Evolutionary conservation across 1,140 invertebrate genomes (phyloP).

Genomic region (Rhopalosiphum padi): DNA sequence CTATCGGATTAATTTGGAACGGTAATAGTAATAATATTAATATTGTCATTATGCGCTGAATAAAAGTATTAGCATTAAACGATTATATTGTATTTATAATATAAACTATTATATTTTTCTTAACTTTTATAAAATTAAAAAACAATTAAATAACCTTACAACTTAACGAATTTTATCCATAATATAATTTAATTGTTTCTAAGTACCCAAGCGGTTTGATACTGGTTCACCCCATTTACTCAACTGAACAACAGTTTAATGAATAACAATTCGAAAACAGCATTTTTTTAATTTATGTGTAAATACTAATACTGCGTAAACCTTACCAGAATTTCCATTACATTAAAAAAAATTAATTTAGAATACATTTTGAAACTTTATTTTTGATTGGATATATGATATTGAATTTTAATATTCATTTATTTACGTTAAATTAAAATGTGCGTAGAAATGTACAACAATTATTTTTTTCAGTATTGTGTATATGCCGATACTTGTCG

Average conservation of each 20-base stretch:
- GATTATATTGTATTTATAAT: background rate
- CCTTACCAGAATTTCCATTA: background rate
- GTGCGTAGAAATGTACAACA: background rate
- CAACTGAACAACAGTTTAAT: background rate
- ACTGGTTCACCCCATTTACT: background rate
- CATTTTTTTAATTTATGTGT: background rate
- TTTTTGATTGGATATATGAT: background rate
- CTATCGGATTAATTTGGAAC: background rate
- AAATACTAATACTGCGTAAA: background rate
- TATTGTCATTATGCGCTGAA: background rate
- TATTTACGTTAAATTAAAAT: background rate
- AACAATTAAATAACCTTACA: background rate
- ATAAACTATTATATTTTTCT: background rate
- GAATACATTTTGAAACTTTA: background rate
- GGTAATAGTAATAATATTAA: background rate
- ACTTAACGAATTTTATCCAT: background rate
- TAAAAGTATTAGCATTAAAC: background rate
- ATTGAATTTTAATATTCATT: background rate
- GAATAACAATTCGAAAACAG: background rate
- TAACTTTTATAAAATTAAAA: background rate
- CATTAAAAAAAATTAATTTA: too few species aligned
- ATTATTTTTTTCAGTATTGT: background rate
- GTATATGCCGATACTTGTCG: background rate
- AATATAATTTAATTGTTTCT: background rate
- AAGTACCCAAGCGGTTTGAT: background rate